A percentile compares a stretch with the other conserved stretches of the same genome.
These are phyloP conservation scores for Schlechtendalia chinensis DNA, from an alignment of 1,140 invertebrate genomes.

Conservation along the genomic window DNA sequence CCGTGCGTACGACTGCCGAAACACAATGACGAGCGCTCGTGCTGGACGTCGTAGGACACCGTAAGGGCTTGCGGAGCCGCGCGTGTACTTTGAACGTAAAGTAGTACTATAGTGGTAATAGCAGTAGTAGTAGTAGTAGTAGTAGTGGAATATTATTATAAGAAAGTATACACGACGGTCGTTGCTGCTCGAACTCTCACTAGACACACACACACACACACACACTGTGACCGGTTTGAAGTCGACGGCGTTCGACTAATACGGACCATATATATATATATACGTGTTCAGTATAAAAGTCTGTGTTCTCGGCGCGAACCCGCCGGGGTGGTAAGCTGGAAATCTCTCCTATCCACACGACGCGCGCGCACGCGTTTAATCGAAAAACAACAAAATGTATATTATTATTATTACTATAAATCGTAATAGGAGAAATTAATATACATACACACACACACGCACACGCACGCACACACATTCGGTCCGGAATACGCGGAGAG, in stretches of 20 bases:
- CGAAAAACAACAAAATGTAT: conserved; percentile 28
- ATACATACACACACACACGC: background rate
- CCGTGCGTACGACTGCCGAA: background rate
- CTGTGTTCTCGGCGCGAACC: background rate
- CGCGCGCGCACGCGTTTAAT: background rate
- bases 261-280: background rate
- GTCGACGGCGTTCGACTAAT: background rate
- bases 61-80: background rate
- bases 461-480: too few relatives aligned
- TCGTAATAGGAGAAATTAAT: conserved; percentile 40
- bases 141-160: background rate
- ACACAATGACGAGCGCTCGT: background rate
- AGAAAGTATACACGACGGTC: conserved; percentile 28
- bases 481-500: background rate
- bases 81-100: background rate
- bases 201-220: background rate
- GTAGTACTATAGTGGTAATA: background rate
- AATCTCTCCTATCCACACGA: conserved; percentile 18
- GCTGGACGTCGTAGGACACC: background rate
- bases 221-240: conserved; percentile 25
- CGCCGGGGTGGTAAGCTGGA: conserved; percentile 23
- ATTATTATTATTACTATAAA: conserved; percentile 33
- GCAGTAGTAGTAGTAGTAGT: background rate
- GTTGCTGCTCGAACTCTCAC: conserved; percentile 8
- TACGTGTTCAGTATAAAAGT: background rate